Evolutionary conservation across 2,888 invertebrate species (phyloP).

Genomic region (Caenorhabditis wallacei): DNA sequence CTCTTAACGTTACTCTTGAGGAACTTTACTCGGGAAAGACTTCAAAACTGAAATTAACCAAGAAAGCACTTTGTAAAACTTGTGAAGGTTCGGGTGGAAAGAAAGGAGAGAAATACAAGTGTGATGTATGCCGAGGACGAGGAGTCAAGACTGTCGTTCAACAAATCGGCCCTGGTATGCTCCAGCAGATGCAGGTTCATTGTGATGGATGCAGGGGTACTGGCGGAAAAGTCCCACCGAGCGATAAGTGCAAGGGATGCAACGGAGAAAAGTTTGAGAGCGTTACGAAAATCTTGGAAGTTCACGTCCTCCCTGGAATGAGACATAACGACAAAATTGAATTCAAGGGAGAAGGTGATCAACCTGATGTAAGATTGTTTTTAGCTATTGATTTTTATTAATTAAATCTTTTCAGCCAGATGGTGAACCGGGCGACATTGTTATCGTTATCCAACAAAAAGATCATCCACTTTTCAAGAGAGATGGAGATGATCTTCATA

Average conservation of each 20-base stretch:
- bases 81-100: conserved; percentile 87
- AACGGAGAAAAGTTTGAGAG: conserved; percentile 91
- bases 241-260: conserved; percentile 91
- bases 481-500: conserved; percentile 87
- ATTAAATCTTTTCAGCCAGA: conserved; percentile 87
- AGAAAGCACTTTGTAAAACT: conserved; percentile 89
- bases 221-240: conserved; percentile 86
- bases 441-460: conserved; percentile 91
- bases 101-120: conserved; percentile 84
- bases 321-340: conserved; percentile 91
- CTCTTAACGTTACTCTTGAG: conserved; percentile 90
- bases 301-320: conserved; percentile 92
- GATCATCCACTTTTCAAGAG: conserved; percentile 90
- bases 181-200: conserved; percentile 85
- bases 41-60: conserved; percentile 90
- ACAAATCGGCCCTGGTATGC: conserved; percentile 87
- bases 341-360: conserved; percentile 93
- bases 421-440: conserved; percentile 92
- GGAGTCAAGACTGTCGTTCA: conserved; percentile 84
- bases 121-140: conserved; percentile 89
- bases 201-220: conserved; percentile 86
- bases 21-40: conserved; percentile 94
- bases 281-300: conserved; percentile 91
- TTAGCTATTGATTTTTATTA: background rate
- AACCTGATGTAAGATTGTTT: conserved; percentile 85